Evolutionary conservation across 2,888 invertebrate species (phyloP).

Genomic region (Glaucopsyche alexis): DNA sequence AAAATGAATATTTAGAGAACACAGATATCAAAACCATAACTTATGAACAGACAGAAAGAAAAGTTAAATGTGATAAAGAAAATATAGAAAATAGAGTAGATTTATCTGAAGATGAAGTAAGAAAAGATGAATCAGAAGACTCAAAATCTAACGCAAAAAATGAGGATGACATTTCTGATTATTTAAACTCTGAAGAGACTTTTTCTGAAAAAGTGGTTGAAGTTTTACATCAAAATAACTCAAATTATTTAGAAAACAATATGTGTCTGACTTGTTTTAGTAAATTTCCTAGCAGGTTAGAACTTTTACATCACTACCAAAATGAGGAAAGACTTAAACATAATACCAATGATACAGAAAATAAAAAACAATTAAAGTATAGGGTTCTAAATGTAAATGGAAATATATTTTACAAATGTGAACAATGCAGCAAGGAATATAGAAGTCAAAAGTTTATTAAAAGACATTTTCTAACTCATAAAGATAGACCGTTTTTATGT

Average conservation of each 20-base stretch:
- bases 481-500: slow-evolving; percentile 56
- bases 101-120: neutral
- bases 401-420: slow-evolving; percentile 51
- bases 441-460: slow-evolving; percentile 46
- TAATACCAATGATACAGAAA: neutral
- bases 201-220: neutral
- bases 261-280: slow-evolving; percentile 31
- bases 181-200: slow-evolving; percentile 26
- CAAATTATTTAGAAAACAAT: slow-evolving; percentile 22
- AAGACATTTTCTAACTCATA: slow-evolving; percentile 51
- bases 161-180: slow-evolving; percentile 28
- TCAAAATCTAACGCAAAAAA: neutral
- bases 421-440: slow-evolving; percentile 50
- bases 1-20: neutral
- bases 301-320: slow-evolving; percentile 28
- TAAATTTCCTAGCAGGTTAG: slow-evolving; percentile 25
- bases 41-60: neutral
- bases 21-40: neutral
- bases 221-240: slow-evolving; percentile 21
- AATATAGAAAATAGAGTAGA: neutral
- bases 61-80: neutral
- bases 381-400: slow-evolving; percentile 32
- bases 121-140: neutral
- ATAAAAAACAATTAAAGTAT: slow-evolving; percentile 26
- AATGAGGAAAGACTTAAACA: slow-evolving; percentile 3